Percentiles rank a stretch among this genome's conserved stretches.
Conservation (phyloP, 2,797 vertebrate species). For the Fringilla coelebs region DNA sequence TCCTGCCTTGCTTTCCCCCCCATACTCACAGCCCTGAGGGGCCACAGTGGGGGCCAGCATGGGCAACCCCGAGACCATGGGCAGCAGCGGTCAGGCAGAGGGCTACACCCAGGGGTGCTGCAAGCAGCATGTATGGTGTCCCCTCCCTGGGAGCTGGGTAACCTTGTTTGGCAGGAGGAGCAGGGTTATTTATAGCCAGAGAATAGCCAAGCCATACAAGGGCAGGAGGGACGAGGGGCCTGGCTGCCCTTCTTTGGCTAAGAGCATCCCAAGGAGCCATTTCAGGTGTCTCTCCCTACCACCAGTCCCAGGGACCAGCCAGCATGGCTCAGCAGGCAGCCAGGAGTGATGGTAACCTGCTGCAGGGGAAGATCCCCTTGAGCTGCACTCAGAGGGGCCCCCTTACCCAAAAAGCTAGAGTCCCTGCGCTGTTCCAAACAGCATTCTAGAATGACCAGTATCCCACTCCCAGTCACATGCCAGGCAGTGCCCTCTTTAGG, state of each 20-base stretch:
- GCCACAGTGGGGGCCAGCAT: accelerated
- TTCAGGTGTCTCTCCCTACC: neutral
- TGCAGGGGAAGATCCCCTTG: accelerated
- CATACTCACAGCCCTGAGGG: neutral
- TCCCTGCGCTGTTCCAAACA: neutral
- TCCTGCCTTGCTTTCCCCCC: neutral
- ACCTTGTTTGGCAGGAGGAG: constrained; percentile 10
- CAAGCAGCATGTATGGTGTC: neutral
- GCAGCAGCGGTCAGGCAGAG: neutral
- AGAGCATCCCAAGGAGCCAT: neutral
- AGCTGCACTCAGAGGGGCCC: neutral
- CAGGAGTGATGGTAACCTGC: neutral
- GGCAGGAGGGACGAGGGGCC: neutral
- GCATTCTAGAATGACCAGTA: neutral
- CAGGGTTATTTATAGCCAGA: constrained; percentile 44
- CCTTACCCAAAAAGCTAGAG: neutral
- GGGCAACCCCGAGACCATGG: accelerated
- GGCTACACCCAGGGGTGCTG: accelerated
- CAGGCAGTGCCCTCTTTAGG: neutral
- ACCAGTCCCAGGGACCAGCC: neutral
- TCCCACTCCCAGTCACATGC: neutral
- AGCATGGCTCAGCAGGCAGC: neutral
- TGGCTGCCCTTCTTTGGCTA: constrained; percentile 11
- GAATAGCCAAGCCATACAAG: constrained; percentile 56
- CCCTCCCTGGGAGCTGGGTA: neutral